Conservation (phyloP, 2,888 invertebrate genomes). For the Diloba caeruleocephala region DNA sequence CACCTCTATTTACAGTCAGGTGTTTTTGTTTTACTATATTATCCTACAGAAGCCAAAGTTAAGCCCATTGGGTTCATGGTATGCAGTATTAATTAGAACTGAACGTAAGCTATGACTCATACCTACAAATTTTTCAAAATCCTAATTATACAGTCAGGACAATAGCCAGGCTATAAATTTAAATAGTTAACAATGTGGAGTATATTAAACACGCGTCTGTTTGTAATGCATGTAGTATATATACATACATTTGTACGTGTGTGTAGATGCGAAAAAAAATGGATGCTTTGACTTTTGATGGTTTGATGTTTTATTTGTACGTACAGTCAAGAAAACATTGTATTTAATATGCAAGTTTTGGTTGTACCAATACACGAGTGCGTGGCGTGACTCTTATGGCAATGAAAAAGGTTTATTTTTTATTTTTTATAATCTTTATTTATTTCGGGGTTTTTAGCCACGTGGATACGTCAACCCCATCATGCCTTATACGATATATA, state of each 20-base stretch:
- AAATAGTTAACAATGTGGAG: conserved; percentile 36
- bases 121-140: conserved; percentile 20
- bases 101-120: conserved; percentile 26
- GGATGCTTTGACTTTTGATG: background rate
- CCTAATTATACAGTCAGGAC: conserved; percentile 8
- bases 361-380: too few relatives aligned
- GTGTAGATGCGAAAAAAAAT: background rate
- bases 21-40: too few relatives aligned
- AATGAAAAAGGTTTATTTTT: too few relatives aligned
- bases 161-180: conserved; percentile 32
- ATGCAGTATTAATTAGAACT: conserved; percentile 11
- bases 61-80: background rate
- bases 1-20: too few relatives aligned
- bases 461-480: too few relatives aligned
- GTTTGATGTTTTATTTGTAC: conserved; percentile 12
- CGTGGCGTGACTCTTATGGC: too few relatives aligned
- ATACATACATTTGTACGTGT: background rate
- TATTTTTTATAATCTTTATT: too few relatives aligned
- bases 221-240: background rate
- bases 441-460: too few relatives aligned
- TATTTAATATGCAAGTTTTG: too few relatives aligned
- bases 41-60: too few relatives aligned
- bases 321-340: background rate
- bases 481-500: too few relatives aligned
- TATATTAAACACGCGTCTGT: conserved; percentile 26